These are phyloP conservation scores for Zoanthus solanderi DNA, from an alignment of 92 coral and sea anemone genomes.

Conservation along the genomic window DNA sequence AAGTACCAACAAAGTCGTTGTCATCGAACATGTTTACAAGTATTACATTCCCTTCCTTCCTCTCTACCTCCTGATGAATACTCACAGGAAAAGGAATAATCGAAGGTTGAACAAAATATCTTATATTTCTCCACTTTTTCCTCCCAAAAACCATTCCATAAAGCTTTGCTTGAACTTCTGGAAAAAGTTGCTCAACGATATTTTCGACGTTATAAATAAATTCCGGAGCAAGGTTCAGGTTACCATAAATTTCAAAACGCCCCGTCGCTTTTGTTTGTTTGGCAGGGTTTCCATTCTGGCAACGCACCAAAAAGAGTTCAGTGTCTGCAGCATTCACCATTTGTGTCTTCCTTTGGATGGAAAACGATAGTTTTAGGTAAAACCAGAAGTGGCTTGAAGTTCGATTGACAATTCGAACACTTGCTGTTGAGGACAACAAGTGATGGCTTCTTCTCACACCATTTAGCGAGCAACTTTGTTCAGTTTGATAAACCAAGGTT, in stretches of 20 bases:
- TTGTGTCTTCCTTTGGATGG: neutral
- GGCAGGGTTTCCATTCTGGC: neutral
- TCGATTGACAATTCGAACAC: conserved; percentile 26
- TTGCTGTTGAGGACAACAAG: conserved; percentile 4
- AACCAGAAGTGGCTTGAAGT: conserved; percentile 22
- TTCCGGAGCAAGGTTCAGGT: conserved; percentile 15
- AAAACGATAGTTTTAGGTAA: conserved; percentile 2
- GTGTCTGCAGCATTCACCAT: neutral
- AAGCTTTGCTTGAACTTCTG: conserved; percentile 38
- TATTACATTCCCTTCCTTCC: neutral
- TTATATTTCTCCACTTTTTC: conserved; percentile 6
- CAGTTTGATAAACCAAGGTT: conserved; percentile 33
- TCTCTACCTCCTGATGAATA: conserved; percentile 32
- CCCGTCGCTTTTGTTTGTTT: conserved; percentile 2
- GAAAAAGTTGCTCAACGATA: conserved; percentile 27
- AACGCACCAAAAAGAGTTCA: conserved; percentile 2
- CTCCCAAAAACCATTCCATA: conserved; percentile 38
- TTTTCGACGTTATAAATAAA: conserved; percentile 15
- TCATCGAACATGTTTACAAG: conserved; percentile 24
- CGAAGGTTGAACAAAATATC: neutral
- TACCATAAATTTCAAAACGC: conserved; percentile 21
- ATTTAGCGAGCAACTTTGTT: conserved; percentile 20
- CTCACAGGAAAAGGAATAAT: conserved; percentile 19
- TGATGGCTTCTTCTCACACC: conserved; percentile 7
- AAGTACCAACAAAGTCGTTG: conserved; percentile 16